These are phyloP conservation scores for Lepetodrilus schrolli DNA, from an alignment of 2,888 invertebrate species.

Conservation along the genomic window DNA sequence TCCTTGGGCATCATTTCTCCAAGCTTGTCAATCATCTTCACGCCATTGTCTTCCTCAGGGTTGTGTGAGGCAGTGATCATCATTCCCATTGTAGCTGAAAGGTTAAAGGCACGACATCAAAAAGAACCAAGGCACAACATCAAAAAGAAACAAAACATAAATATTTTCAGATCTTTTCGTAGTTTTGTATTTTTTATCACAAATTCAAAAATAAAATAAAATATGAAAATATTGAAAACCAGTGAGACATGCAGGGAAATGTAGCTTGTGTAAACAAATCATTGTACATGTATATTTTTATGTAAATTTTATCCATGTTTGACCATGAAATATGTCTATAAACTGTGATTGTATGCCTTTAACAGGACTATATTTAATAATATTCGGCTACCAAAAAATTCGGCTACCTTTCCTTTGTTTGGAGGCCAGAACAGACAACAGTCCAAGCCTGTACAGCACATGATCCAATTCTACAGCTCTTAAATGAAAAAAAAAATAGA, in stretches of 20 bases:
- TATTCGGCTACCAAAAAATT: background rate
- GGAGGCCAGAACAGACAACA: conserved; percentile 91
- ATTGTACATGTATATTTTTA: background rate
- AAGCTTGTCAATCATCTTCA: conserved; percentile 94
- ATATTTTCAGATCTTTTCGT: too few species aligned
- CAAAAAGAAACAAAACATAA: too few species aligned
- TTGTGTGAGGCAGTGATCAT: conserved; percentile 99
- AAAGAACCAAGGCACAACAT: too few species aligned
- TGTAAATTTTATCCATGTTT: background rate
- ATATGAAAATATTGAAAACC: too few species aligned
- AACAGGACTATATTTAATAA: background rate
- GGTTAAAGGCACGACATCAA: too few species aligned
- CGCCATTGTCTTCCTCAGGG: conserved; percentile 95
- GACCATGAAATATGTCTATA: too few species aligned
- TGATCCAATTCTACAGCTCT: conserved; percentile 90
- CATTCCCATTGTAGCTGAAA: conserved; percentile 80
- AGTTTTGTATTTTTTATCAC: too few species aligned
- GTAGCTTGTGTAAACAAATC: background rate
- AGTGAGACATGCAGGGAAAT: too few species aligned
- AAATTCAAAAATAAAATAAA: too few species aligned
- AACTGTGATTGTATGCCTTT: too few species aligned
- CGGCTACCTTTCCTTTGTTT: conserved; percentile 85
- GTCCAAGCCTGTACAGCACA: conserved; percentile 95
- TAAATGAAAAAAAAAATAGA: too few species aligned
- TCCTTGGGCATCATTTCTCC: conserved; percentile 96